Conservation (phyloP, 1,140 invertebrate genomes). For the Hyphantria cunea region DNA sequence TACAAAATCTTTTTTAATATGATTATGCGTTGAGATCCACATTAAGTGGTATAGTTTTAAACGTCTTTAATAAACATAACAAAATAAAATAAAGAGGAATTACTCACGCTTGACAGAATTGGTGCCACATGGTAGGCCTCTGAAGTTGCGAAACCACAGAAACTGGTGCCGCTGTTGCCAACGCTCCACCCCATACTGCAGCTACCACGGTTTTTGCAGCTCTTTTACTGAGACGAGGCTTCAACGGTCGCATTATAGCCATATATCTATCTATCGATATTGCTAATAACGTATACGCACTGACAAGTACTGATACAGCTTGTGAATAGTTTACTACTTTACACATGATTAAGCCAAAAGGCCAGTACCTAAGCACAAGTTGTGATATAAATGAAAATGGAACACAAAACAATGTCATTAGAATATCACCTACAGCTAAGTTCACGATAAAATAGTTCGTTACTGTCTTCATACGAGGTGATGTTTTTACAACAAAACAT, state of each 20-base stretch:
- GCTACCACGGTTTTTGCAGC: slow-evolving; percentile 87
- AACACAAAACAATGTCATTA: slow-evolving; percentile 92
- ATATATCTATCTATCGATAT: slow-evolving; percentile 93
- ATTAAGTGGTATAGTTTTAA: no score
- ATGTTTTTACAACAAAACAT: slow-evolving; percentile 90
- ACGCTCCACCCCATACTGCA: slow-evolving; percentile 89
- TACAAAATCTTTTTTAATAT: no score
- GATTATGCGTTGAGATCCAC: no score
- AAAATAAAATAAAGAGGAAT: not conserved
- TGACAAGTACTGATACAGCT: slow-evolving; percentile 91
- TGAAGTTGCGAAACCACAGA: slow-evolving; percentile 85
- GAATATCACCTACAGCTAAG: slow-evolving; percentile 90
- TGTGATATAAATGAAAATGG: slow-evolving; percentile 91
- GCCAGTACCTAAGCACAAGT: slow-evolving; percentile 89
- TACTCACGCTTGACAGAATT: slow-evolving; percentile 85
- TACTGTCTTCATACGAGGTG: slow-evolving; percentile 91
- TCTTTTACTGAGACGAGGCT: slow-evolving; percentile 88
- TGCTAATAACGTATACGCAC: slow-evolving; percentile 92
- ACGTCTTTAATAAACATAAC: no score
- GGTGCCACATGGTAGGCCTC: slow-evolving; percentile 83
- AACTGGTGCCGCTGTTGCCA: slow-evolving; percentile 91
- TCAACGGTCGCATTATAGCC: slow-evolving; percentile 93
- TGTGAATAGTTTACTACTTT: slow-evolving; percentile 89
- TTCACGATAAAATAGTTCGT: slow-evolving; percentile 95
- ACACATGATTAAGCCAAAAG: slow-evolving; percentile 90